A percentile compares a stretch with the other conserved stretches of the same genome.
Conservation (phyloP, 2,113 vertebrate species). For the Gymnorhina tibicen region DNA sequence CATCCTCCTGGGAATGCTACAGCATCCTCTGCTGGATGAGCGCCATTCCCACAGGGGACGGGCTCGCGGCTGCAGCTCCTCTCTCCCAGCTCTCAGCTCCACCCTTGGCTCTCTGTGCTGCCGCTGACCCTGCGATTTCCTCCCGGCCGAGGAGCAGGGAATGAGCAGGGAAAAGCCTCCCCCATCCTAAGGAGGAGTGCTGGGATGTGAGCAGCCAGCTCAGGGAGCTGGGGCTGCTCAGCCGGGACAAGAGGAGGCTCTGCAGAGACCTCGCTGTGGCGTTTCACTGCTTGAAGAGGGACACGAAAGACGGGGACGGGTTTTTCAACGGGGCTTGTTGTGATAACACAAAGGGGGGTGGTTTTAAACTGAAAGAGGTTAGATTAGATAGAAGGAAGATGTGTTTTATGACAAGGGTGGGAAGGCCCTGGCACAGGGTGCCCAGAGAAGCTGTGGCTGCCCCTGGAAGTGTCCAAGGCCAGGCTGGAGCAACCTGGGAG, state of each 20-base stretch:
- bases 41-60: background rate
- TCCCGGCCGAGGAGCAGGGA: fast-evolving
- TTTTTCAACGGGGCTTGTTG: background rate
- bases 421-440: background rate
- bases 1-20: background rate
- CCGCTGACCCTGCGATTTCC: fast-evolving
- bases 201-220: background rate
- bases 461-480: background rate
- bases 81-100: background rate
- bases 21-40: background rate
- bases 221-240: background rate
- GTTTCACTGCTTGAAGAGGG: background rate
- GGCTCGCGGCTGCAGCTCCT: background rate
- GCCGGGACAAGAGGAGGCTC: background rate
- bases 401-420: background rate
- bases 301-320: background rate
- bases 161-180: background rate
- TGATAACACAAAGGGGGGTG: background rate
- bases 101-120: background rate
- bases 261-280: background rate
- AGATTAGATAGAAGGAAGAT: background rate
- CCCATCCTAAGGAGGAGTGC: background rate
- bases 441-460: background rate
- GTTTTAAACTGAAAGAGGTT: background rate
- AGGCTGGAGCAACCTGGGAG: background rate